Conservation (phyloP, 92 coral and sea anemone genomes). For the Porites cylindrica region DNA sequence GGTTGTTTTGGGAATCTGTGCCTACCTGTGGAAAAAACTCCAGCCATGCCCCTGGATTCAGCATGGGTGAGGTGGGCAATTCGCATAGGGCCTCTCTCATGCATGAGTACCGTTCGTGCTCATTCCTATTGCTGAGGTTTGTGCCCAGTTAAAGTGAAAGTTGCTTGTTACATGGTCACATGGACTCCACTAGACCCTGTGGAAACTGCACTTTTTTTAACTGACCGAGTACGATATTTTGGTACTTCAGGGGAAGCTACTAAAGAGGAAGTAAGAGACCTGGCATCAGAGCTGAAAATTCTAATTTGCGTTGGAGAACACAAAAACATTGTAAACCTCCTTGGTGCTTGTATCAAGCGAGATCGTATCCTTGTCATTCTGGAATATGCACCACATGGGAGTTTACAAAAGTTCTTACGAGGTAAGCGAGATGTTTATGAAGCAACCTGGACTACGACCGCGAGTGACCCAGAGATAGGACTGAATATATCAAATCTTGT, state of each 20-base stretch:
- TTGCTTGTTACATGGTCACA: too few species aligned
- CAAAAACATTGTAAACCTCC: conserved; percentile 78
- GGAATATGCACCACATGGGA: conserved; percentile 90
- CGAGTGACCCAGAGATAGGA: conserved; percentile 64
- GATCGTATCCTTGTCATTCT: conserved; percentile 76
- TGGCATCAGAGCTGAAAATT: conserved; percentile 87
- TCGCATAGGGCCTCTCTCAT: too few species aligned
- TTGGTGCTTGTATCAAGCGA: conserved; percentile 86
- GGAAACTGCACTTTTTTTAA: too few species aligned
- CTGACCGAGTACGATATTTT: too few species aligned
- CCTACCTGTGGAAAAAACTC: too few species aligned
- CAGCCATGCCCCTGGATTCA: too few species aligned
- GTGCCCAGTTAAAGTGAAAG: too few species aligned
- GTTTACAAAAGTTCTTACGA: conserved; percentile 73
- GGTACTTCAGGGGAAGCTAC: conserved; percentile 57
- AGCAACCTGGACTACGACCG: conserved; percentile 79
- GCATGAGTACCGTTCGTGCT: too few species aligned
- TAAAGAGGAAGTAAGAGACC: conserved; percentile 73
- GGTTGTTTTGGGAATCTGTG: too few species aligned
- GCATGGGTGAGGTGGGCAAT: too few species aligned
- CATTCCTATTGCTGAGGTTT: too few species aligned
- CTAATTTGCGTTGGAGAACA: conserved; percentile 92
- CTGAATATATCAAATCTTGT: conserved; percentile 75
- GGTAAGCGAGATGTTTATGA: conserved; percentile 78
- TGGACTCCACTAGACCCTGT: too few species aligned